phyloP scores from a whole-genome alignment of 2,888 invertebrate genomes.

The Marronus borbonicus region DNA sequence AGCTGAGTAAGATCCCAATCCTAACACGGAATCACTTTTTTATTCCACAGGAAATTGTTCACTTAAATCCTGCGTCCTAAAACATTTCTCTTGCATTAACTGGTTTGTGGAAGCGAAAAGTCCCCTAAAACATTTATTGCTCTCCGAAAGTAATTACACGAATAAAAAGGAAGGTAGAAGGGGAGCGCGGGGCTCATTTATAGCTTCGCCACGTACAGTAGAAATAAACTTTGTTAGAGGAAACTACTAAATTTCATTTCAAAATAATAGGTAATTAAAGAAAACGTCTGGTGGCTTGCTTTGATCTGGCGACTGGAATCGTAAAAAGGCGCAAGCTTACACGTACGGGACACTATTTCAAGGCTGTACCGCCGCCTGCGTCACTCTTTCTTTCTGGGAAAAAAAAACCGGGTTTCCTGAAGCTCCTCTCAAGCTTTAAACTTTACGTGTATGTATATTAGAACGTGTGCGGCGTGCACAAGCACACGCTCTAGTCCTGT shows the following conservation, averaged over 20 bases:
- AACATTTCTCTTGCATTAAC: not conserved
- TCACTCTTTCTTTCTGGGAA: not conserved
- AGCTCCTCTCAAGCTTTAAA: conserved; percentile 1
- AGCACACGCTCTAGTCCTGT: not conserved
- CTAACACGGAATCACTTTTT: too few relatives aligned
- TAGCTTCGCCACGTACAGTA: not conserved
- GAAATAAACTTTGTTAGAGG: not conserved
- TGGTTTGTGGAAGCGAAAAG: not conserved
- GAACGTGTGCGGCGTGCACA: too few relatives aligned
- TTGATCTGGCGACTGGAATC: too few relatives aligned
- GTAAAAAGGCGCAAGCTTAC: not conserved
- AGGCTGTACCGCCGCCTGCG: not conserved
- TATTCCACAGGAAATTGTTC: too few relatives aligned
- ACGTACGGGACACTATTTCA: not conserved
- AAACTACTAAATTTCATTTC: conserved; percentile 1
- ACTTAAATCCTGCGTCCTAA: not conserved
- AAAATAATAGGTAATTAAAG: conserved; percentile 16
- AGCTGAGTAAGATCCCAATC: too few relatives aligned
- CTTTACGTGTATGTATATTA: too few relatives aligned
- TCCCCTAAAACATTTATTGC: conserved; percentile 2
- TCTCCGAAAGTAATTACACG: conserved; percentile 2
- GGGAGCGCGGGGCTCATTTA: not conserved
- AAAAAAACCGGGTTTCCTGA: not conserved
- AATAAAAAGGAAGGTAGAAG: not conserved
- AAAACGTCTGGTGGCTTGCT: not conserved